Conservation (phyloP, 2,888 invertebrate genomes). For the Calameuta filiformis region DNA sequence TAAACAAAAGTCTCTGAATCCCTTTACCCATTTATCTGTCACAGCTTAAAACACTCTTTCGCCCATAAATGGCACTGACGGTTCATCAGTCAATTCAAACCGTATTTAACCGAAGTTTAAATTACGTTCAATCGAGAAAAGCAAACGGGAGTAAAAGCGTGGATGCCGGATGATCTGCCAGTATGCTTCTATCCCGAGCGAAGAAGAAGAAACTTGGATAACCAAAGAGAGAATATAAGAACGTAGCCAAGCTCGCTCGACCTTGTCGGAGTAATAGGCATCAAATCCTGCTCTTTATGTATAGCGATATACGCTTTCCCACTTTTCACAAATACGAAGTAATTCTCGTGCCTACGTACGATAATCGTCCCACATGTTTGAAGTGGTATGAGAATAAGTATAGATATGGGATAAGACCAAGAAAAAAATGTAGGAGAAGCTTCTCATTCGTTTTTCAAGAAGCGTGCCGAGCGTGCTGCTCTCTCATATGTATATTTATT, state of each 20-base stretch:
- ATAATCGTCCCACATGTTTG: not conserved
- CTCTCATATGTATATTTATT: not conserved
- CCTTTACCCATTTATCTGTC: not conserved
- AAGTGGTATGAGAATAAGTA: not conserved
- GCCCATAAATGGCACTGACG: not conserved
- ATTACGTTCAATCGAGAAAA: not conserved
- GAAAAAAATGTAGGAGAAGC: not conserved
- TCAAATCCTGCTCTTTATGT: constrained; percentile 44
- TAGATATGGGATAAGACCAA: not conserved
- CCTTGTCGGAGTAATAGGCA: constrained; percentile 41
- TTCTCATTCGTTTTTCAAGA: not conserved
- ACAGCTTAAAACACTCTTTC: not conserved
- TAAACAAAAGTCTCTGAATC: not conserved
- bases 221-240: constrained; percentile 1
- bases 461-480: not conserved
- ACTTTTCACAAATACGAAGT: not conserved
- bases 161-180: not conserved
- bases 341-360: not conserved
- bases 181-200: not conserved
- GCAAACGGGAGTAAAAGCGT: not conserved
- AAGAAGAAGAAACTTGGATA: not conserved
- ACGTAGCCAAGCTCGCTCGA: constrained; percentile 22
- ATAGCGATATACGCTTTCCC: not conserved
- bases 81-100: not conserved
- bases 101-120: not conserved